Evolutionary conservation across 2,888 invertebrate genomes (phyloP).

Genomic region (Cephus pulcher): DNA sequence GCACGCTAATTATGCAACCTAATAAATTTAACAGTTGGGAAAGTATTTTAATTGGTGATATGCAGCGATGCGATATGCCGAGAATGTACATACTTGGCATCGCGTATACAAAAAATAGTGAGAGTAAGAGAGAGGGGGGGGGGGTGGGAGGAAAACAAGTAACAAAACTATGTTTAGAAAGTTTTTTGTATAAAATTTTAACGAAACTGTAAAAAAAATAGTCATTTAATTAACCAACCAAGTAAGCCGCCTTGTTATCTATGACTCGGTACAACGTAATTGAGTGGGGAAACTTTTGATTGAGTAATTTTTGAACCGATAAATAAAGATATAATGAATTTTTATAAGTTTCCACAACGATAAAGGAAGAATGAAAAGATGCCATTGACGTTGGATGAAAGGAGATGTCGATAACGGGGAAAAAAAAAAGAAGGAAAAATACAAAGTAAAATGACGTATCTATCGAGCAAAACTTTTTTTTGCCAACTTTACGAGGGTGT

Average conservation of each 20-base stretch:
- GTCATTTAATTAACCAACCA: constrained; percentile 21
- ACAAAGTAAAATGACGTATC: background rate
- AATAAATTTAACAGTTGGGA: too few species aligned
- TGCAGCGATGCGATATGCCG: too few species aligned
- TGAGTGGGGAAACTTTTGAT: constrained; percentile 27
- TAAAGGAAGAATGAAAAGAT: background rate
- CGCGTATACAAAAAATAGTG: too few species aligned
- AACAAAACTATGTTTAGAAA: constrained; percentile 16
- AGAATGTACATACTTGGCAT: too few species aligned
- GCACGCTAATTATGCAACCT: too few species aligned
- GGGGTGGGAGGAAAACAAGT: background rate
- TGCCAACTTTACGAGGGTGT: background rate
- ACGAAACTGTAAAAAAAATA: constrained; percentile 14
- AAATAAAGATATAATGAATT: constrained; percentile 27
- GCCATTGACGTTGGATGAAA: background rate
- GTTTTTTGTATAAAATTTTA: constrained; percentile 12
- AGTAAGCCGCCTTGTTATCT: constrained; percentile 18
- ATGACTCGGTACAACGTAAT: constrained; percentile 9
- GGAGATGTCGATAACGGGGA: background rate
- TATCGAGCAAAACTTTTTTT: too few species aligned
- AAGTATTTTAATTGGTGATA: too few species aligned
- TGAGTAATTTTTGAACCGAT: constrained; percentile 26
- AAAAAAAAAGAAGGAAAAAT: background rate
- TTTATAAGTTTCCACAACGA: constrained; percentile 6
- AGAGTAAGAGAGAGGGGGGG: constrained; percentile 7